A percentile compares a stretch with the other conserved stretches of the same genome.
Evolutionary conservation across 2,113 vertebrate species (phyloP).

Genomic region (Bagarius yarrelli): DNA sequence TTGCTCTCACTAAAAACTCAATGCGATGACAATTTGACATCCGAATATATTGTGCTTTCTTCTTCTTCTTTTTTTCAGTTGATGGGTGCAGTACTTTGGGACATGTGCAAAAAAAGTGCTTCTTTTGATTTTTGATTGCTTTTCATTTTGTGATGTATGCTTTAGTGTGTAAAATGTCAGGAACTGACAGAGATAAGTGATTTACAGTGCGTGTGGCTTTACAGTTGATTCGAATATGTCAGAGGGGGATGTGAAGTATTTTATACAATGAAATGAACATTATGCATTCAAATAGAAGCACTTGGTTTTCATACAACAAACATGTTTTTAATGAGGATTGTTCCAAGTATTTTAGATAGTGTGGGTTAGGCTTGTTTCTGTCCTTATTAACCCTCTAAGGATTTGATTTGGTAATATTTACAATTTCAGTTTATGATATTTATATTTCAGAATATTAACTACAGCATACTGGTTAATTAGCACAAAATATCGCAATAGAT

Average conservation of each 20-base stretch:
- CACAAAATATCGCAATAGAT: background rate
- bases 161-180: slow-evolving; percentile 6
- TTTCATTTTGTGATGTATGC: slow-evolving; percentile 7
- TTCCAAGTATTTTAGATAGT: background rate
- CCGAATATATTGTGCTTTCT: slow-evolving; percentile 29
- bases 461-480: background rate
- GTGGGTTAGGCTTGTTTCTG: background rate
- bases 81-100: slow-evolving; percentile 9
- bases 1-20: slow-evolving; percentile 20
- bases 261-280: background rate
- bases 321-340: slow-evolving; percentile 15
- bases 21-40: slow-evolving; percentile 7
- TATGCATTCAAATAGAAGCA: slow-evolving; percentile 17
- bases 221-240: background rate
- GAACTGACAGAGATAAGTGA: slow-evolving; percentile 14
- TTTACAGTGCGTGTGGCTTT: slow-evolving; percentile 3
- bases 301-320: slow-evolving; percentile 6
- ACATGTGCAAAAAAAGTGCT: slow-evolving; percentile 9
- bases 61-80: slow-evolving; percentile 1
- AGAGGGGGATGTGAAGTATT: background rate
- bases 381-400: background rate
- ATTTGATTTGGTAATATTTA: background rate
- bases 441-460: slow-evolving; percentile 1
- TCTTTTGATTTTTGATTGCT: slow-evolving; percentile 6
- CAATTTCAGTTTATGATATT: slow-evolving; percentile 10